A percentile compares a stretch with the other conserved stretches of the same genome.
These are phyloP conservation scores for Sebastes schlegelii DNA, from an alignment of 2,113 vertebrate genomes.

Conservation along the genomic window DNA sequence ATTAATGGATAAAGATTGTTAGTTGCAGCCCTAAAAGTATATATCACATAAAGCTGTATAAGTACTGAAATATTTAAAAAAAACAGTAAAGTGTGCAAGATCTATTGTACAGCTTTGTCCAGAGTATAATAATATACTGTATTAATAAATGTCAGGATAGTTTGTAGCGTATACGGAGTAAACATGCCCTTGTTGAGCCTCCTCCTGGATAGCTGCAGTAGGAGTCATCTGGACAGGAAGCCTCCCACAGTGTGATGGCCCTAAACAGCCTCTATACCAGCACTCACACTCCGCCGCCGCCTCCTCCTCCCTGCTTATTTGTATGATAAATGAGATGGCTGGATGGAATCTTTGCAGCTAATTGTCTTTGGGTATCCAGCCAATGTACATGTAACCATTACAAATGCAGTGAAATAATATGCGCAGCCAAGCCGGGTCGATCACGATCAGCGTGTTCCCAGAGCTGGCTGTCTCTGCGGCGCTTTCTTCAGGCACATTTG, in stretches of 20 bases:
- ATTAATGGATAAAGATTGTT: not conserved
- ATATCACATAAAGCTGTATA: not conserved
- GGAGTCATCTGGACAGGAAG: conserved; percentile 69
- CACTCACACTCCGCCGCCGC: conserved; percentile 20
- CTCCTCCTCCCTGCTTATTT: conserved; percentile 49
- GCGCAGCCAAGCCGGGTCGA: conserved; percentile 30
- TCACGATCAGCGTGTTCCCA: conserved; percentile 44
- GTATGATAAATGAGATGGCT: conserved; percentile 62
- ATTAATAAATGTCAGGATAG: conserved; percentile 9
- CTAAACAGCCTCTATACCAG: conserved; percentile 38
- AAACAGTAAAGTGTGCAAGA: not conserved
- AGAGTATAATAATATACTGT: not conserved
- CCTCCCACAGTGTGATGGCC: conserved; percentile 57
- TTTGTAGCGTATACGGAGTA: conserved; percentile 9
- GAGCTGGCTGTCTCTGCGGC: conserved; percentile 34
- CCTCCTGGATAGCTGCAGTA: conserved; percentile 42
- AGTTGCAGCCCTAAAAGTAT: not conserved
- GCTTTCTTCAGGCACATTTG: conserved; percentile 54
- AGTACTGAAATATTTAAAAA: not conserved
- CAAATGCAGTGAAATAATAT: conserved; percentile 58
- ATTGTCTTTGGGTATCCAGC: conserved; percentile 55
- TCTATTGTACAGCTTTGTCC: not conserved
- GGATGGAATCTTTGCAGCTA: conserved; percentile 57
- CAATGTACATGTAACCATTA: conserved; percentile 58
- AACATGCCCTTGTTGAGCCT: conserved; percentile 29